A percentile compares a stretch with the other conserved stretches of the same genome.
These are phyloP conservation scores for Hirtodrosophila cameraria DNA, from an alignment of 2,888 invertebrate species.

Conservation along the genomic window DNA sequence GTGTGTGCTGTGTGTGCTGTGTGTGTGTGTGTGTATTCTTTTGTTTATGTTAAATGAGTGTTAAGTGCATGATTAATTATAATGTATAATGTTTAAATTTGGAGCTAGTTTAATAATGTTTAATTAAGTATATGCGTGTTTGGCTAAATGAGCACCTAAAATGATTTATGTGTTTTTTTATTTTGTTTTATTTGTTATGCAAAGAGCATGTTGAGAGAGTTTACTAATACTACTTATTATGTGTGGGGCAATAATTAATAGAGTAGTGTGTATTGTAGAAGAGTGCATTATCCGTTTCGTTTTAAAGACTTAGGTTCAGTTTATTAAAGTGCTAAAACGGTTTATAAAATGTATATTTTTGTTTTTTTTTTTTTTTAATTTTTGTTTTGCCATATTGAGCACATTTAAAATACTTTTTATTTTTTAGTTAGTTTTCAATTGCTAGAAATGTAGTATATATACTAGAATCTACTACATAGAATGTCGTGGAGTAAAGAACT, in stretches of 20 bases:
- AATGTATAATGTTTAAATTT: conserved; percentile 59
- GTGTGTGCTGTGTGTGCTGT: too few species aligned
- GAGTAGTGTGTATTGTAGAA: conserved; percentile 30
- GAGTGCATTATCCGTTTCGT: conserved; percentile 27
- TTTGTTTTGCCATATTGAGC: conserved; percentile 59
- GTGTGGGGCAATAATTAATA: conserved; percentile 34
- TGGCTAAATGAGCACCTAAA: conserved; percentile 66
- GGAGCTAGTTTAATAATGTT: conserved; percentile 51
- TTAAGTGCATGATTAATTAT: conserved; percentile 60
- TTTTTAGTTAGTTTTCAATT: conserved; percentile 60
- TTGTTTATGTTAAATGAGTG: conserved; percentile 53
- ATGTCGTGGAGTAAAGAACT: conserved; percentile 69
- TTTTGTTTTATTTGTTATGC: conserved; percentile 50
- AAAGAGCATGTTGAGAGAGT: conserved; percentile 54
- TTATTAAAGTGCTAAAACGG: conserved; percentile 47
- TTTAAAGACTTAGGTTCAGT: conserved; percentile 26
- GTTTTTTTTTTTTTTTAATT: neutral
- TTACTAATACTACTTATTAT: conserved; percentile 45
- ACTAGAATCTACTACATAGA: conserved; percentile 63
- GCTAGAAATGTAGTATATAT: conserved; percentile 35
- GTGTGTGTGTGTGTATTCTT: conserved; percentile 41
- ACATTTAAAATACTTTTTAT: conserved; percentile 73
- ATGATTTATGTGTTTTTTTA: conserved; percentile 29
- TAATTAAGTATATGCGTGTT: conserved; percentile 50
- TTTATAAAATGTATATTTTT: conserved; percentile 27